Conservation (phyloP, 2,113 vertebrate genomes). For the Bungarus multicinctus region DNA sequence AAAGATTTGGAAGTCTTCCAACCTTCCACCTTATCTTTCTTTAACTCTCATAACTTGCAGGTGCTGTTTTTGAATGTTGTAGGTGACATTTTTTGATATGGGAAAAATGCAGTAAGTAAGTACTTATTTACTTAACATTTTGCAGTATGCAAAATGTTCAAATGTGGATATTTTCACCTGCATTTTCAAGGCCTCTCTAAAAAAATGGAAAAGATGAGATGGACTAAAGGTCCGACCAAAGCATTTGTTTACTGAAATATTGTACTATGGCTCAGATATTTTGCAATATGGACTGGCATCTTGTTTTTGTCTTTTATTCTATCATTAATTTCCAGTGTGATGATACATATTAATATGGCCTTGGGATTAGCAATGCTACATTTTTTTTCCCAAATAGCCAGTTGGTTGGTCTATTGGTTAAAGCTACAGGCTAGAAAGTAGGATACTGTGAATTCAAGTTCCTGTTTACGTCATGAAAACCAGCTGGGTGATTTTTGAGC, state of each 20-base stretch:
- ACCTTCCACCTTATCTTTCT: background rate
- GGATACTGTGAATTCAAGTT: background rate
- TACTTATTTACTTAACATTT: no score
- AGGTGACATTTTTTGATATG: background rate
- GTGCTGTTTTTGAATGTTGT: background rate
- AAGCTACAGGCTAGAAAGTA: background rate
- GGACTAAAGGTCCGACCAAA: background rate
- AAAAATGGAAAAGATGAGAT: background rate
- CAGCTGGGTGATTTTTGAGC: background rate
- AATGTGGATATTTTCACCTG: background rate
- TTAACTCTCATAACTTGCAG: background rate
- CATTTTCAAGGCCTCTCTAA: background rate
- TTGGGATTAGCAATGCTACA: background rate
- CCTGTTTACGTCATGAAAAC: background rate
- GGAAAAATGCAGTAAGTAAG: background rate
- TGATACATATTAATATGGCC: background rate
- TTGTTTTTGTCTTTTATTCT: background rate
- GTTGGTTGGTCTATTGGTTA: background rate
- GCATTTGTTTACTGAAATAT: background rate
- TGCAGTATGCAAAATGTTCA: background rate
- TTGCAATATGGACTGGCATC: background rate
- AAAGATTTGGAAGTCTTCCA: background rate
- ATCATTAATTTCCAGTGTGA: background rate
- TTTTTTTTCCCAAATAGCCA: background rate
- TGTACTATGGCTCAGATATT: background rate